Evolutionary conservation across 2,888 invertebrate genomes (phyloP).

Genomic region (Macrosiphum euphorbiae): DNA sequence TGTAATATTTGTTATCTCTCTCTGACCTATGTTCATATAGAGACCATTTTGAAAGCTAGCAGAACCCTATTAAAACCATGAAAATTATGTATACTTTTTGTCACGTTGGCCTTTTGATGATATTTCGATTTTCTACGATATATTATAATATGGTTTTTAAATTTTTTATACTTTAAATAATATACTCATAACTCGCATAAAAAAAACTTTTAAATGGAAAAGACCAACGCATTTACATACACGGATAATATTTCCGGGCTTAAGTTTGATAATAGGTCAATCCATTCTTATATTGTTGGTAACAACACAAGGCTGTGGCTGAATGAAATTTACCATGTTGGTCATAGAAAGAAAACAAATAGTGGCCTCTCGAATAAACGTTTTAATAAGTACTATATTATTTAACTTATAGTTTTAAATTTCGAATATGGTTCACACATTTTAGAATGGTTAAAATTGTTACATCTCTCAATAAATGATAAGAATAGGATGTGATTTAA

Average conservation of each 20-base stretch:
- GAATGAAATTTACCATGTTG: neutral
- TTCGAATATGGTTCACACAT: neutral
- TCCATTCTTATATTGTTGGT: neutral
- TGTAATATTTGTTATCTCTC: neutral
- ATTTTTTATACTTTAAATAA: neutral
- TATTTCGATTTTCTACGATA: neutral
- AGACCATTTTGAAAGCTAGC: neutral
- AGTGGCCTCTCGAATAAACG: neutral
- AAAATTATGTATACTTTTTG: neutral
- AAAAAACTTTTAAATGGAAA: neutral
- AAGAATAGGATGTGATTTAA: neutral
- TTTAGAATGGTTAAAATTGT: neutral
- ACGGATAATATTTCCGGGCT: neutral
- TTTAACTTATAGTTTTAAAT: neutral
- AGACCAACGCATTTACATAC: neutral
- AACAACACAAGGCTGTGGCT: neutral
- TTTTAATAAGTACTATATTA: neutral
- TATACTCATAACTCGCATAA: neutral
- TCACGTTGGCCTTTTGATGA: neutral
- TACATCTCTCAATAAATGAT: neutral
- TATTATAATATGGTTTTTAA: neutral
- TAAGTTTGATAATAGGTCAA: neutral
- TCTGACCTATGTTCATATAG: neutral
- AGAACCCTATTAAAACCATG: neutral
- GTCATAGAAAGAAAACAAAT: neutral